Base-by-base conservation (phyloP, 2,113 vertebrate species). In the Mungos mungo region DNA sequence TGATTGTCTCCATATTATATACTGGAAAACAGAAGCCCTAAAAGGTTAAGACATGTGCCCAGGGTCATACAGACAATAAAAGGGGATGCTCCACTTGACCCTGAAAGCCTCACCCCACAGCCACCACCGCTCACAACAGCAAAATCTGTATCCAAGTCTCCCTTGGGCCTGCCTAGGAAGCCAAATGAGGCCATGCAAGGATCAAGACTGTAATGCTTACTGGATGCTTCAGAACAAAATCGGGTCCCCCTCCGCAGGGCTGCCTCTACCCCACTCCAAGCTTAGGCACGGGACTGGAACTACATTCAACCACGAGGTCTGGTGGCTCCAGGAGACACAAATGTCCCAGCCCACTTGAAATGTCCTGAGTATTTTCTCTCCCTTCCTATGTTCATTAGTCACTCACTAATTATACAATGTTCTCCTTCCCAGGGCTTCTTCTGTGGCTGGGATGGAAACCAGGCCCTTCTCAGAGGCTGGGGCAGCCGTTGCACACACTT, bases 371-470 rank as follows among this genome's bases (percentile, higher is more conserved):
- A 45, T 71, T 83, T 74, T 50, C 38, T 69, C 31, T 47, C 31
- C 66, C n/a, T 35, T 68, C n/a, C 50, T 50, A 11, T 18, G 2
- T 50, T 69, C 12, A 54, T 52, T 74, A 89, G 57, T 45, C 96
- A 92, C 50, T 27, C 63, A 97, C 88, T 88, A 82, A 98, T 82
- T 81, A 96, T 87, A 57, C 33, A 33, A 33, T 29, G 12, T 27
- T 86, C 65, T 95, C 79, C 79, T 93, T 86, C 93, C 0, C 1
- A 97, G 83, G 86, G 83, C 95, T 97, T 97, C 87, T 60, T 93
- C 90, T 72, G 4, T 5, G 71, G 66, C 95, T 52, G 96, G 82
- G 82, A 69, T 0, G 2, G 69, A 85, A 97, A 93, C 96, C 95
- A 96, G 95, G 77, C 54, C 91, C 90, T 97, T 19, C 4, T 91